Evolutionary conservation across 2,888 invertebrate genomes (phyloP), one percentile per base, ranked within the genome.

Genomic region (Polydrusus pterygomalis): DNA sequence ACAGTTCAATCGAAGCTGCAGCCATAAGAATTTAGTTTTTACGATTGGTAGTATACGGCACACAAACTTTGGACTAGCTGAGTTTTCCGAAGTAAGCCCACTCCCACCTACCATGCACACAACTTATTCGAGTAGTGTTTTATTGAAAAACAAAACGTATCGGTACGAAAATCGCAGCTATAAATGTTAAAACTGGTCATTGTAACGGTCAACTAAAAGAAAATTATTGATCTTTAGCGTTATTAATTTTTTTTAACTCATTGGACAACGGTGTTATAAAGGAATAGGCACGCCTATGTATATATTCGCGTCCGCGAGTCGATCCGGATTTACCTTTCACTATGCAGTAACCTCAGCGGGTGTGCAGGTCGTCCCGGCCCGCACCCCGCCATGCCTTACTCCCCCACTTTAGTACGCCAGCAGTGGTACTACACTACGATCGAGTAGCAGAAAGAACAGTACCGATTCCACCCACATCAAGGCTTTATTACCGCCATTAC

Each of bases 301-400:
- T 69, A 51, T 76, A 76, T 76, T 76, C 76, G 73, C 74, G 77
- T 77, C 65, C 74, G 74, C 77, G 68, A 75, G 72, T 80, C 82
- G 81, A 85, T 87, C 86, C 86, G 86, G 86, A 87, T 87, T 85
- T 86, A 84, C 86, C 86, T 87, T 86, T 86, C 86, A 86, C 86
- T 86, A 84, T 84, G 84, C 83, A 84, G 83, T 84, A 86, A 85
- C 85, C 84, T 85, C 84, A 83, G 78, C 83, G 79, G 82, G 83
- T 82, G 82, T 81, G 76, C 83, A 79, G 82, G 83, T 83, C 83
- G 82, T 80, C 78, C 82, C 83, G 81, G 76, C 82, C 81, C 81
- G 81, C 82, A 82, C 72, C 76, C 73, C 76, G 30, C 62, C 15
- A 25, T 45, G 40, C 70, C 54, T 60, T 17, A 45, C 68, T 54